Evolutionary conservation across 1,140 invertebrate genomes (phyloP).

Genomic region (Arctopsyche grandis): DNA sequence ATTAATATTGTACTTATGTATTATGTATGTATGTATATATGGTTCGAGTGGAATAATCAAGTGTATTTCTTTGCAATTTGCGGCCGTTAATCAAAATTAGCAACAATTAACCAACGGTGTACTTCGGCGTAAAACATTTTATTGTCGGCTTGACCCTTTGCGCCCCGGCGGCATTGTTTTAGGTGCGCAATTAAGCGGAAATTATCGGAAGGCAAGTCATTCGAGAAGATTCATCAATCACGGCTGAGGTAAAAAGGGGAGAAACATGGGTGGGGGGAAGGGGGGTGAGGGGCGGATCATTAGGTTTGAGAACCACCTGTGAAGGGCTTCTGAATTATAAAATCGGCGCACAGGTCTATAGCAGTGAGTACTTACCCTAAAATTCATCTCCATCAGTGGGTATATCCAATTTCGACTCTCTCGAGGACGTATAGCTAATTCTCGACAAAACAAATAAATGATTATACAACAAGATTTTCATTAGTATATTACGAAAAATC

Average conservation of each 20-base stretch:
- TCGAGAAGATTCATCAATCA: constrained; percentile 17
- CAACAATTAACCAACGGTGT: not conserved
- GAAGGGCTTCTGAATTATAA: not conserved
- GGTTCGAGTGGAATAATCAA: too few species aligned
- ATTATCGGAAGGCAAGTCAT: constrained; percentile 13
- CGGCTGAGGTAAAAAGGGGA: too few species aligned
- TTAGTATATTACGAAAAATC: too few species aligned
- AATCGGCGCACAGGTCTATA: too few species aligned
- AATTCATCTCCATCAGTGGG: too few species aligned
- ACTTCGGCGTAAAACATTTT: constrained; percentile 5
- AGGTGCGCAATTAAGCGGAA: constrained; percentile 5
- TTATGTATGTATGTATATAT: too few species aligned
- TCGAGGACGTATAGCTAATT: too few species aligned
- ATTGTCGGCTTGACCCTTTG: not conserved
- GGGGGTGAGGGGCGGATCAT: not conserved
- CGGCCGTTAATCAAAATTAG: constrained; percentile 1
- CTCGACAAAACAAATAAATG: too few species aligned
- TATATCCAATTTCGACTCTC: too few species aligned
- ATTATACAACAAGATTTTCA: too few species aligned
- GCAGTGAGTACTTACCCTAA: too few species aligned
- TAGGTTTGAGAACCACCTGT: constrained; percentile 2
- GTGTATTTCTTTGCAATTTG: not conserved
- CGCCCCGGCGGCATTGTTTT: not conserved
- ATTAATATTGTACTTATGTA: too few species aligned
- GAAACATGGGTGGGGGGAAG: not conserved